These are phyloP conservation scores for Aphis gossypii DNA, from an alignment of 1,140 invertebrate genomes.

Conservation along the genomic window DNA sequence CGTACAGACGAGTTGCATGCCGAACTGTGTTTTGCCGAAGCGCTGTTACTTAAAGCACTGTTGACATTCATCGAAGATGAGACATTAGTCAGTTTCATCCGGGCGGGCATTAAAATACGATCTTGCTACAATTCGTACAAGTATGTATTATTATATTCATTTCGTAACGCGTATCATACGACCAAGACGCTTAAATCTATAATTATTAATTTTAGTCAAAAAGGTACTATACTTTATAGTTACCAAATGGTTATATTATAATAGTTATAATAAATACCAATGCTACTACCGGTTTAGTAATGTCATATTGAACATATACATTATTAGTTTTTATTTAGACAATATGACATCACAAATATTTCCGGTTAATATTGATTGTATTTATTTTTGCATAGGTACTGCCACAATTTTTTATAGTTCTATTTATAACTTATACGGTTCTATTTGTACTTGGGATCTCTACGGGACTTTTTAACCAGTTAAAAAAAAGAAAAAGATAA, in stretches of 20 bases:
- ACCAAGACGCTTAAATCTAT: background rate
- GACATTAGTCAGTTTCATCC: constrained; percentile 90
- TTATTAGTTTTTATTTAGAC: background rate
- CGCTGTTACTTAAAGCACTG: constrained; percentile 84
- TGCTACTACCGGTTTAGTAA: background rate
- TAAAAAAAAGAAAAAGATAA: background rate
- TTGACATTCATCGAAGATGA: constrained; percentile 95
- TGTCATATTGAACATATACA: background rate
- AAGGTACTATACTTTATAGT: no score
- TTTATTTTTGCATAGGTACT: background rate
- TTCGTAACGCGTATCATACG: background rate
- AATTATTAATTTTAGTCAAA: no score
- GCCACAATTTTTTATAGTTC: background rate
- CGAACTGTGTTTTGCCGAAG: constrained; percentile 93
- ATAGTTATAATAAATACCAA: no score
- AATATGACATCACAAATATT: background rate
- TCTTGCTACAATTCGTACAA: constrained; percentile 92
- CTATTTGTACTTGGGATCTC: background rate
- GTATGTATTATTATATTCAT: constrained; percentile 68
- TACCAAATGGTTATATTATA: no score
- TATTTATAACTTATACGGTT: background rate
- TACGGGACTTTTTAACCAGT: background rate
- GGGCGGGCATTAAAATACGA: constrained; percentile 91
- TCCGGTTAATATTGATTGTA: background rate
- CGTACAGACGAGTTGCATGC: constrained; percentile 87